These are phyloP conservation scores for Drosophila sturtevanti DNA, from an alignment of 1,140 invertebrate genomes.

Conservation along the genomic window DNA sequence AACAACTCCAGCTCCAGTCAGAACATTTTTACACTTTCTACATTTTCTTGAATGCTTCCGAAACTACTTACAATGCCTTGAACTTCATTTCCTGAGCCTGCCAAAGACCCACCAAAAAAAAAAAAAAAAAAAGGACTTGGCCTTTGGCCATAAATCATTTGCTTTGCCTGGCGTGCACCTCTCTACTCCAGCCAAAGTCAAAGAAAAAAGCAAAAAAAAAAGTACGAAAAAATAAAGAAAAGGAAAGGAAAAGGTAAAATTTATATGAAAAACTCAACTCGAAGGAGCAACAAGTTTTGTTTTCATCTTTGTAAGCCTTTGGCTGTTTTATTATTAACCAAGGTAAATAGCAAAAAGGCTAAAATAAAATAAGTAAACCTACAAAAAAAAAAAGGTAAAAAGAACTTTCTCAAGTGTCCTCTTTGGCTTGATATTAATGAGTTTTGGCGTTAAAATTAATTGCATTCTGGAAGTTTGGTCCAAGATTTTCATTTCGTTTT, in stretches of 20 bases:
- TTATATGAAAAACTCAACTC: conserved; percentile 54
- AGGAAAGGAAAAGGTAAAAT: conserved; percentile 49
- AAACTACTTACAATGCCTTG: conserved; percentile 77
- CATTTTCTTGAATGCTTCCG: conserved; percentile 55
- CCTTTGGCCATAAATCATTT: conserved; percentile 76
- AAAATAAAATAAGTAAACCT: conserved; percentile 43
- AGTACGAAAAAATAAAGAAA: conserved; percentile 15
- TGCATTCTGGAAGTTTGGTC: conserved; percentile 68
- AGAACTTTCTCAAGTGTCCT: conserved; percentile 46
- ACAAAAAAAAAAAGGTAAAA: conserved; percentile 47
- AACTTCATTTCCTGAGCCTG: conserved; percentile 71
- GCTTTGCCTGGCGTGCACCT: conserved; percentile 8
- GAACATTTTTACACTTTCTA: conserved; percentile 62
- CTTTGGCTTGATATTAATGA: conserved; percentile 68
- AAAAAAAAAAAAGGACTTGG: conserved; percentile 36
- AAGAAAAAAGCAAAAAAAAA: conserved; percentile 25
- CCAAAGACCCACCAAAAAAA: conserved; percentile 11
- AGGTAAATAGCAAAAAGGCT: conserved; percentile 74
- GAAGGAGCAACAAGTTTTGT: conserved; percentile 73
- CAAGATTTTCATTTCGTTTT: conserved; percentile 60
- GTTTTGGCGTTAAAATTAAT: conserved; percentile 80
- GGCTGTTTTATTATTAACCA: conserved; percentile 78
- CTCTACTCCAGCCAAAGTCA: conserved; percentile 17
- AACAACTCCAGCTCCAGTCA: conserved; percentile 1
- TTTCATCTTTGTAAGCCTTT: conserved; percentile 75